Evolutionary conservation across 2,888 invertebrate genomes (phyloP).

Genomic region (Elmis aenea): DNA sequence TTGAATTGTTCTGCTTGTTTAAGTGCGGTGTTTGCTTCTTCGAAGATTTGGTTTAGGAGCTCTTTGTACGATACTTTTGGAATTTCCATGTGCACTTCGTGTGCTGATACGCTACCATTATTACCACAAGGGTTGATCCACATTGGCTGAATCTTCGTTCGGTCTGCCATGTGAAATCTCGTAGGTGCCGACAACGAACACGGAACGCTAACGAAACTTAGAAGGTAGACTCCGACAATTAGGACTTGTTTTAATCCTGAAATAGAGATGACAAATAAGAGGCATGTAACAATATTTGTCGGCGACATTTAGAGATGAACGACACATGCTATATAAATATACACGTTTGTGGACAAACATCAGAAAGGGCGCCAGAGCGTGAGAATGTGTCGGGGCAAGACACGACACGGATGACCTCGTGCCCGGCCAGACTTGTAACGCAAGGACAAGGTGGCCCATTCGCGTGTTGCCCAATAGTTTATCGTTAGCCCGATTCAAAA

Average conservation of each 20-base stretch:
- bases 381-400: conserved; percentile 37
- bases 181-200: conserved; percentile 41
- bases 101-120: conserved; percentile 10
- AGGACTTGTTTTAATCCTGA: conserved; percentile 47
- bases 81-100: conserved; percentile 26
- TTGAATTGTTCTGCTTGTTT: conserved; percentile 45
- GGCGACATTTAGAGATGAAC: conserved; percentile 32
- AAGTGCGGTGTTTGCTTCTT: conserved; percentile 46
- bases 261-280: conserved; percentile 30
- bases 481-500: neutral
- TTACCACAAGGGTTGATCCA: conserved; percentile 52
- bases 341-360: conserved; percentile 39
- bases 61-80: conserved; percentile 41
- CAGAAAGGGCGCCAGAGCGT: conserved; percentile 42
- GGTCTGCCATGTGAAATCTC: conserved; percentile 23
- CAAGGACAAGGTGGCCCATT: conserved; percentile 25
- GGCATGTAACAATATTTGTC: conserved; percentile 28
- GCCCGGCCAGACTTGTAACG: conserved; percentile 23
- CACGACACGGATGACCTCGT: conserved; percentile 29
- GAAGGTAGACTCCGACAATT: conserved; percentile 43
- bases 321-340: conserved; percentile 36
- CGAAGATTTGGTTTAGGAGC: conserved; percentile 44
- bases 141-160: conserved; percentile 35
- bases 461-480: conserved; percentile 17
- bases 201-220: conserved; percentile 40